Conservation (phyloP, 2,113 vertebrate genomes). For the Gobio gobio region DNA sequence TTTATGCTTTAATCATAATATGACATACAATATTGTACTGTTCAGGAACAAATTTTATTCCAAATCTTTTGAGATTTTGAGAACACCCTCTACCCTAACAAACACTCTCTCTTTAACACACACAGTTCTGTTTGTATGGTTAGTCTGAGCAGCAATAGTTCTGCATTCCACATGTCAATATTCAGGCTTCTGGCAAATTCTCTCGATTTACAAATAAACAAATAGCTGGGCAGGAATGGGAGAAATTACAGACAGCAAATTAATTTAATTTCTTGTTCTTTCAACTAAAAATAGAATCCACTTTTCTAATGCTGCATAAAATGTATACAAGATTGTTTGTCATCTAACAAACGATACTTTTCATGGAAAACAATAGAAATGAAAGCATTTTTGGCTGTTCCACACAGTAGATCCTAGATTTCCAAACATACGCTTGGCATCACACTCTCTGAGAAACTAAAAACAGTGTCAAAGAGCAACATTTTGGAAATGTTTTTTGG, state of each 20-base stretch:
- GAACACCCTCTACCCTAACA: neutral
- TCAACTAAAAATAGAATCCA: slow-evolving; percentile 12
- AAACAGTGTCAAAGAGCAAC: slow-evolving; percentile 30
- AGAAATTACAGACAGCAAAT: slow-evolving; percentile 32
- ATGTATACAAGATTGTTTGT: slow-evolving; percentile 5
- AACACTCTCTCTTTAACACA: neutral
- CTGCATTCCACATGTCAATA: slow-evolving; percentile 59
- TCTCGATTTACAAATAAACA: slow-evolving; percentile 62
- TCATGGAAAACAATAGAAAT: neutral
- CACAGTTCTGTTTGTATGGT: slow-evolving; percentile 42
- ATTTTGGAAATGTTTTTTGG: slow-evolving; percentile 22
- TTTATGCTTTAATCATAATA: neutral
- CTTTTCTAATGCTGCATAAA: neutral
- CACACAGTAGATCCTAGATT: neutral
- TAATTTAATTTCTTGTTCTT: slow-evolving; percentile 37
- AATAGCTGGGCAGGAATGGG: slow-evolving; percentile 42
- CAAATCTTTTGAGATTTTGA: neutral
- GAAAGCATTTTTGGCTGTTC: slow-evolving; percentile 9
- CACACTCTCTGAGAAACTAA: slow-evolving; percentile 23
- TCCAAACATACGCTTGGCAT: slow-evolving; percentile 26
- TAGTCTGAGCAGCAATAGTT: slow-evolving; percentile 48
- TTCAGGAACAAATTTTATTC: neutral
- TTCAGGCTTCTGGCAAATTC: slow-evolving; percentile 53
- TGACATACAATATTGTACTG: neutral
- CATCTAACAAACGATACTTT: neutral